A percentile compares a stretch with the other conserved stretches of the same genome.
Conservation (phyloP, 2,113 vertebrate genomes). For the Paracanthobrama guichenoti region DNA sequence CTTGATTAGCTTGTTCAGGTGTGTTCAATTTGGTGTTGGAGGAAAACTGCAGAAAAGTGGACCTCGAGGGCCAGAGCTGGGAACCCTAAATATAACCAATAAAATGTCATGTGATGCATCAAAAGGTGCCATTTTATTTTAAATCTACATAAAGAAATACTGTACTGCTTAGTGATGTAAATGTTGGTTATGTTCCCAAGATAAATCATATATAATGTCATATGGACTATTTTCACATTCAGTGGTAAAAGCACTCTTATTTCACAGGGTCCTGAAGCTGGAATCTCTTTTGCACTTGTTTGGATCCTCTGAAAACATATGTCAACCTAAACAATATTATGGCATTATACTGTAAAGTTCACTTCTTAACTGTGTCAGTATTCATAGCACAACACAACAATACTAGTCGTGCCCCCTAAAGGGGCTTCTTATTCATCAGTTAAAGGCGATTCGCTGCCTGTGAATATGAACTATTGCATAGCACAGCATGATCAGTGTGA, state of each 20-base stretch:
- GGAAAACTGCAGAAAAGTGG: no score
- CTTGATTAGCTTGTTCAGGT: no score
- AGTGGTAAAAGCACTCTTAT: not conserved
- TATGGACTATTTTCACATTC: not conserved
- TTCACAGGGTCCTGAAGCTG: not conserved
- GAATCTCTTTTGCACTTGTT: not conserved
- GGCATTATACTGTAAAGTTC: not conserved
- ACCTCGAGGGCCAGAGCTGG: no score
- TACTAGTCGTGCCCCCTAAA: not conserved
- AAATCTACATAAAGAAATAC: not conserved
- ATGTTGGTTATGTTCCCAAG: not conserved
- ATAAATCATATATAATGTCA: not conserved
- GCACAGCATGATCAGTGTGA: conserved; percentile 15
- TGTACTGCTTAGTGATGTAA: not conserved
- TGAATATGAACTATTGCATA: conserved; percentile 16
- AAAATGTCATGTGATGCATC: not conserved
- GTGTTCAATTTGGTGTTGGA: no score
- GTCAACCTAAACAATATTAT: not conserved
- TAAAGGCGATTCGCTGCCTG: not conserved
- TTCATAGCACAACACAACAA: not conserved
- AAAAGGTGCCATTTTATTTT: not conserved
- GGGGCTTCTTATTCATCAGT: not conserved
- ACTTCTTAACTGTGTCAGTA: not conserved
- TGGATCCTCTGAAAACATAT: not conserved
- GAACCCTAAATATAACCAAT: not conserved